phyloP scores from a whole-genome alignment of 2,888 invertebrate species.

The Phasia obesa region DNA sequence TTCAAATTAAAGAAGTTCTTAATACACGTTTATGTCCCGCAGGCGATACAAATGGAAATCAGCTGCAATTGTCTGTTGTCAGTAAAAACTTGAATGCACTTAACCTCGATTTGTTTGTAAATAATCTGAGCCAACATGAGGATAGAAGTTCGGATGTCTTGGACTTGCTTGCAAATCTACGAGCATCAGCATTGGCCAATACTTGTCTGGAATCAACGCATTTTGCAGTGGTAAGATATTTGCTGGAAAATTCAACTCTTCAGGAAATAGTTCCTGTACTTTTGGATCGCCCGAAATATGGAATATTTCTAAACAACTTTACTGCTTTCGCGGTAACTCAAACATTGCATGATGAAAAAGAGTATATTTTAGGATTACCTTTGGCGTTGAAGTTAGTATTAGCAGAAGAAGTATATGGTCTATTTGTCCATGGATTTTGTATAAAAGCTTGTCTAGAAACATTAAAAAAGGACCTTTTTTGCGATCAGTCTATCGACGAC shows the following conservation, averaged over 20 bases:
- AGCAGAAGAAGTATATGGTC: slow-evolving; percentile 92
- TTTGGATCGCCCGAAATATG: slow-evolving; percentile 92
- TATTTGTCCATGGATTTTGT: slow-evolving; percentile 87
- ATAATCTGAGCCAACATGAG: slow-evolving; percentile 53
- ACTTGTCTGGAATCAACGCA: slow-evolving; percentile 62
- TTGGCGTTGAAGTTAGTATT: slow-evolving; percentile 92
- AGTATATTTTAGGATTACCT: slow-evolving; percentile 89
- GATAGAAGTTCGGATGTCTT: slow-evolving; percentile 43
- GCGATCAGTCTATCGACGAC: neutral
- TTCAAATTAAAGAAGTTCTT: slow-evolving; percentile 54
- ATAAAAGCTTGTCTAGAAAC: slow-evolving; percentile 90
- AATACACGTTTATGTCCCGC: slow-evolving; percentile 33
- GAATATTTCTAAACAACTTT: slow-evolving; percentile 93
- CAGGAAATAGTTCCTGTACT: slow-evolving; percentile 87
- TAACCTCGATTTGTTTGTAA: slow-evolving; percentile 67
- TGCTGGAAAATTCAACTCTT: slow-evolving; percentile 78
- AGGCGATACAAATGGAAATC: slow-evolving; percentile 26
- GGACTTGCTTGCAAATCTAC: slow-evolving; percentile 51
- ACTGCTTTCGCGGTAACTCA: slow-evolving; percentile 91
- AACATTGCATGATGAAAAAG: slow-evolving; percentile 87
- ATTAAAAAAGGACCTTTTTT: slow-evolving; percentile 81
- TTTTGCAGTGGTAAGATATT: slow-evolving; percentile 72
- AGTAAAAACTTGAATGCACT: slow-evolving; percentile 62
- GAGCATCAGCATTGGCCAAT: slow-evolving; percentile 52
- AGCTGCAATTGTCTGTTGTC: slow-evolving; percentile 40